A percentile compares a stretch with the other conserved stretches of the same genome.
These are phyloP conservation scores for Agapornis canus DNA, from an alignment of 2,797 vertebrate species.

Conservation along the genomic window DNA sequence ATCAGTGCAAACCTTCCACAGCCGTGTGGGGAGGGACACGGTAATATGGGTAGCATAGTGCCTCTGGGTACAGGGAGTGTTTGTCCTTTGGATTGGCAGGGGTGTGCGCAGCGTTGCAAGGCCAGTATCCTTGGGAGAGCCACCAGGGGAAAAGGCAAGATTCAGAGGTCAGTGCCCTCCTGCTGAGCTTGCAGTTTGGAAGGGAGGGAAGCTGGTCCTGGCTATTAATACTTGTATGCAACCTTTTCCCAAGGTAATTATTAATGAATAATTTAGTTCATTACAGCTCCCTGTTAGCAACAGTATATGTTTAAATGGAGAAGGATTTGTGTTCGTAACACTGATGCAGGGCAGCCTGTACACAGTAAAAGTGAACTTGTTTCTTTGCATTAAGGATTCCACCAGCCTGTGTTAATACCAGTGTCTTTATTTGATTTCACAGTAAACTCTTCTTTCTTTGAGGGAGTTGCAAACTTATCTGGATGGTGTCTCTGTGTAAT, in stretches of 20 bases:
- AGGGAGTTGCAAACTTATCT: background rate
- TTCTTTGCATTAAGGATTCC: conserved; percentile 18
- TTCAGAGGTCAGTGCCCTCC: background rate
- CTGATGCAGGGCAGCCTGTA: background rate
- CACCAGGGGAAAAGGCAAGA: background rate
- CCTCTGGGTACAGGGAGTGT: background rate
- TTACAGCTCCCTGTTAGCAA: conserved; percentile 21
- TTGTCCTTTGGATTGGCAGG: background rate
- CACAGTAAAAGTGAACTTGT: background rate
- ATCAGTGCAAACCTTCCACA: background rate
- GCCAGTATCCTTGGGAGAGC: background rate
- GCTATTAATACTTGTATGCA: background rate
- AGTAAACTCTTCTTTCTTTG: background rate
- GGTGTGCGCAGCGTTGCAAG: background rate
- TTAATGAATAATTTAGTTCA: conserved; percentile 53
- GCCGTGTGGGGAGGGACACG: background rate
- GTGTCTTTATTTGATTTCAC: background rate
- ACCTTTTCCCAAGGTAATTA: background rate
- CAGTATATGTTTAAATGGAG: background rate
- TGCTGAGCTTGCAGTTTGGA: background rate
- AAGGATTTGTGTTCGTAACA: background rate
- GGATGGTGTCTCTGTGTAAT: background rate
- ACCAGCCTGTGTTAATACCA: background rate
- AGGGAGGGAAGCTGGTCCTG: background rate
- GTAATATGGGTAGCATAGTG: background rate